These are phyloP conservation scores for Lophius piscatorius DNA, from an alignment of 2,113 vertebrate species.

Conservation along the genomic window DNA sequence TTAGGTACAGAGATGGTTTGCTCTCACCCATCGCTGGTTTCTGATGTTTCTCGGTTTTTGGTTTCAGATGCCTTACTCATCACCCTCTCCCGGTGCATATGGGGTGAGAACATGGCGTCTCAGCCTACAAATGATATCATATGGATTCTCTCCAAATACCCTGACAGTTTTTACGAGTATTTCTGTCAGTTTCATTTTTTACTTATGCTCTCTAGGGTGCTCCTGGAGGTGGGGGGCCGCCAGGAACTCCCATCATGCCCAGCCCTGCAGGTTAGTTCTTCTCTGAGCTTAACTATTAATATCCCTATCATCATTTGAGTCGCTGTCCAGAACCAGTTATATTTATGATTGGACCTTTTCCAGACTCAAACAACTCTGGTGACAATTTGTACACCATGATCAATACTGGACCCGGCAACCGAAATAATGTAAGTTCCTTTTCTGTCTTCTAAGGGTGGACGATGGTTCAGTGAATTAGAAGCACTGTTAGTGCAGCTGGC, in stretches of 20 bases:
- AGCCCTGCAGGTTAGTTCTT: constrained; percentile 91
- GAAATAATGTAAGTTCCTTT: constrained; percentile 90
- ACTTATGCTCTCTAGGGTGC: constrained; percentile 84
- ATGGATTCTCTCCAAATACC: no score
- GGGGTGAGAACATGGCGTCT: constrained; percentile 86
- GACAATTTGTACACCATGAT: constrained; percentile 99
- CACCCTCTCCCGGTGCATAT: constrained; percentile 96
- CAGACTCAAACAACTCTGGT: constrained; percentile 99
- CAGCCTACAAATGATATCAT: background rate
- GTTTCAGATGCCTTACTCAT: constrained; percentile 96
- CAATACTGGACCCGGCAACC: constrained; percentile 96
- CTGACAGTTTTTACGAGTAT: background rate
- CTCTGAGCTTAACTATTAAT: background rate
- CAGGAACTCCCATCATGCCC: constrained; percentile 98
- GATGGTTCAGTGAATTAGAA: no score
- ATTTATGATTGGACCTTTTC: constrained; percentile 15
- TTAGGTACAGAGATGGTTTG: constrained; percentile 45
- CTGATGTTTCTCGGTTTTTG: constrained; percentile 66
- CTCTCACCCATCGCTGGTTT: constrained; percentile 42
- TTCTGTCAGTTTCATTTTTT: constrained; percentile 34
- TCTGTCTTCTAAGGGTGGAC: background rate
- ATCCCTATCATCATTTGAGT: background rate
- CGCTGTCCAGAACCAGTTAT: background rate
- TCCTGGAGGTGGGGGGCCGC: constrained; percentile 94
- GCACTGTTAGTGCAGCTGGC: no score